Percentiles rank a stretch among this genome's conserved stretches.
Conservation (phyloP, 2,797 vertebrate species). For the Leptodactylus fallax region DNA sequence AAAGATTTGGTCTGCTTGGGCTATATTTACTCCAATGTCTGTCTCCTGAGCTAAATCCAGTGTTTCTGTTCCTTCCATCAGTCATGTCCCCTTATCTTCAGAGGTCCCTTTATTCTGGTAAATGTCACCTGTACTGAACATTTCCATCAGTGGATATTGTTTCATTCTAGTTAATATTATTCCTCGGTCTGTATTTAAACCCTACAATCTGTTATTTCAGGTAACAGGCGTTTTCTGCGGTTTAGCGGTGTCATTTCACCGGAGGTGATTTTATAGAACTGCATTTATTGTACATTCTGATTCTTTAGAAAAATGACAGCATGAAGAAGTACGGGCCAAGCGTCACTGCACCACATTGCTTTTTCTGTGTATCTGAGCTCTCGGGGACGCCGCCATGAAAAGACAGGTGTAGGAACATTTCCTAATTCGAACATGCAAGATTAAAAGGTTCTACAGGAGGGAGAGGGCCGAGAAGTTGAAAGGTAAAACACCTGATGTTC, state of each 20-base stretch:
- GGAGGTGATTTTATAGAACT: conserved; percentile 22
- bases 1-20: background rate
- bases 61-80: background rate
- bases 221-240: background rate
- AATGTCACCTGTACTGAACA: background rate
- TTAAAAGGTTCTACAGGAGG: conserved; percentile 25
- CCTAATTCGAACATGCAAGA: conserved; percentile 39
- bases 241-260: background rate
- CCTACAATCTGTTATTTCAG: conserved; percentile 4
- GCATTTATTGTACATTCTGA: conserved; percentile 47
- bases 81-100: background rate
- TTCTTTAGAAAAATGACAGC: conserved; percentile 37
- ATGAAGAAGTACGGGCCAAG: background rate
- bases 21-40: background rate
- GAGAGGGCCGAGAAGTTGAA: conserved; percentile 7
- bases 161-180: background rate
- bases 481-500: conserved; percentile 33
- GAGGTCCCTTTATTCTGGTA: background rate
- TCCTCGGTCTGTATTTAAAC: background rate
- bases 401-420: conserved; percentile 5
- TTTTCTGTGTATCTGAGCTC: background rate
- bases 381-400: conserved; percentile 8
- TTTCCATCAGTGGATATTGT: background rate
- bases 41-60: background rate
- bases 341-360: background rate